Evolutionary conservation across 2,888 invertebrate species (phyloP).

Genomic region (Eretmocerus hayati): DNA sequence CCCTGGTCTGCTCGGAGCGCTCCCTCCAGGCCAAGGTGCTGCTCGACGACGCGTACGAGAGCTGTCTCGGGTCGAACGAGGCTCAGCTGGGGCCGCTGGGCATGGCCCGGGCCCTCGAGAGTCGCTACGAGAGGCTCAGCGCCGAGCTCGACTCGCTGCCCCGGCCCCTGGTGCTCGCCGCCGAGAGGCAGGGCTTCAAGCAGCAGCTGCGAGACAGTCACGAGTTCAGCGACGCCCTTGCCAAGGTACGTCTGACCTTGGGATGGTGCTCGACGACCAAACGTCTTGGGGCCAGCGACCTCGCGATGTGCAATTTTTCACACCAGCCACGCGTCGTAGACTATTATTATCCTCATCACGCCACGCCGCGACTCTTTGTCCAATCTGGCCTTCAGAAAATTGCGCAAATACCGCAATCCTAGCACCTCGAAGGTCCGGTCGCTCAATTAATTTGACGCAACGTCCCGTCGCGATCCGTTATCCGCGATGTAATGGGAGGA

Average conservation of each 20-base stretch:
- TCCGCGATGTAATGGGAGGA: too few species aligned
- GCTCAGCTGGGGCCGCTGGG: constrained; percentile 39
- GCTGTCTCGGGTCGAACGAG: constrained; percentile 54
- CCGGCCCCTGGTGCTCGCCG: constrained; percentile 49
- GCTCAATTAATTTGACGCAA: too few species aligned
- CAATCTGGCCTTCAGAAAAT: too few species aligned
- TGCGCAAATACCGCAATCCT: too few species aligned
- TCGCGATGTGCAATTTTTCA: too few species aligned
- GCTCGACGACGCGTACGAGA: constrained; percentile 60
- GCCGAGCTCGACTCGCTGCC: constrained; percentile 54
- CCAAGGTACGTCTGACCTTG: constrained; percentile 50
- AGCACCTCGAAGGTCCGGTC: too few species aligned
- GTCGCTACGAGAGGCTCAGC: constrained; percentile 47
- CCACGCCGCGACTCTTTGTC: too few species aligned
- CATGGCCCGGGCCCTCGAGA: constrained; percentile 57
- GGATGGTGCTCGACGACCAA: not conserved
- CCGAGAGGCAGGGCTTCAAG: constrained; percentile 51
- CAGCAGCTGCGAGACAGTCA: constrained; percentile 50
- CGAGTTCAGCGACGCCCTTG: constrained; percentile 53
- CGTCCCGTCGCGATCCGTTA: too few species aligned
- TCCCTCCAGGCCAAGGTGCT: constrained; percentile 54
- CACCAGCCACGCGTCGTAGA: too few species aligned
- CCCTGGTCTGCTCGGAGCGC: constrained; percentile 52
- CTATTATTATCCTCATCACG: too few species aligned
- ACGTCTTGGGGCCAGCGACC: too few species aligned